phyloP scores from a whole-genome alignment of 2,113 vertebrate species.

The Solenodon paradoxus region DNA sequence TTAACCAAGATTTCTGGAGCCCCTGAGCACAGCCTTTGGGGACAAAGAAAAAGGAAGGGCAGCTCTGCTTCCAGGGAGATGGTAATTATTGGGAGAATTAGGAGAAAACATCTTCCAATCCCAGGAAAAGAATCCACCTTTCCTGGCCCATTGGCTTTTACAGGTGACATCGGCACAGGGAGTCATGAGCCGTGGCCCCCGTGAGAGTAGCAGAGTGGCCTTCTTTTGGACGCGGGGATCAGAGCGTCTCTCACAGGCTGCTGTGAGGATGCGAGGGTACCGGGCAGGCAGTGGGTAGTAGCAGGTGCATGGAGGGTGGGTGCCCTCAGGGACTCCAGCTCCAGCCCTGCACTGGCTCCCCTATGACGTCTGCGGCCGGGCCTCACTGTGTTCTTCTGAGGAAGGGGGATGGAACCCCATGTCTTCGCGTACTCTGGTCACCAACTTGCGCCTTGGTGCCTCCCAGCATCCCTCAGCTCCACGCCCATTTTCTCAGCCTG shows the following conservation, averaged over 20 bases:
- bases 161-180: not conserved
- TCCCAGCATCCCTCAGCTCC: not conserved
- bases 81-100: too few relatives aligned
- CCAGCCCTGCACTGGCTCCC: too few relatives aligned
- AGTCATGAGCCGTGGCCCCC: not conserved
- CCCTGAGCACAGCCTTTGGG: not conserved
- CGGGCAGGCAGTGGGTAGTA: rapidly evolving
- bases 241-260: too few relatives aligned
- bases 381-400: too few relatives aligned
- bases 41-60: not conserved
- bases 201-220: not conserved
- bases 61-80: not conserved
- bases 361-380: too few relatives aligned
- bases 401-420: too few relatives aligned
- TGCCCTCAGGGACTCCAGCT: too few relatives aligned
- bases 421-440: too few relatives aligned
- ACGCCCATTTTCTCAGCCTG: too few relatives aligned
- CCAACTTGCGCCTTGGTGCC: rapidly evolving
- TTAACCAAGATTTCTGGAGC: not conserved
- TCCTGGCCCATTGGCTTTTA: not conserved
- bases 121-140: too few relatives aligned
- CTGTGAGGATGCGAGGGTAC: not conserved
- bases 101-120: not conserved
- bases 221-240: not conserved
- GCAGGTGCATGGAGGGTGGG: not conserved